These are phyloP conservation scores for Macrophya annulata DNA, from an alignment of 2,888 invertebrate species.

Conservation along the genomic window DNA sequence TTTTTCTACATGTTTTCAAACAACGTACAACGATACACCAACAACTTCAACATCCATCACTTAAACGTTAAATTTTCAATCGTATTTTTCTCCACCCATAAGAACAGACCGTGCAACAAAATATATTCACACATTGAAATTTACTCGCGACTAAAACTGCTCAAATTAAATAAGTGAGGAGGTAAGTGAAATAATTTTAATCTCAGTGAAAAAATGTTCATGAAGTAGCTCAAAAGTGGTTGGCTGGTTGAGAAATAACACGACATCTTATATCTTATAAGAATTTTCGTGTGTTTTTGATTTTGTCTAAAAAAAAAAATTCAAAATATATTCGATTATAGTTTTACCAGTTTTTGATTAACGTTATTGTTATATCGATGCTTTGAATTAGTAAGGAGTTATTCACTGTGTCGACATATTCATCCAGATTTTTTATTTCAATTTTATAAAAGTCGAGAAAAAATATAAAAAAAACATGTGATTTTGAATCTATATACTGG, in stretches of 20 bases:
- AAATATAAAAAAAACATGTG: not conserved
- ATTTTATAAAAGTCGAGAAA: not conserved
- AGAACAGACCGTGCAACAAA: not conserved
- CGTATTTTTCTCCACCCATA: not conserved
- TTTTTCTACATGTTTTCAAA: slow-evolving; percentile 33
- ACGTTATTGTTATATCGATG: not conserved
- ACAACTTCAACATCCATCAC: not conserved
- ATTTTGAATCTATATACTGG: not conserved
- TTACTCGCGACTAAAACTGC: no score
- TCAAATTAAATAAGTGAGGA: not conserved
- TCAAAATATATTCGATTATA: not conserved
- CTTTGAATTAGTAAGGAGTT: not conserved
- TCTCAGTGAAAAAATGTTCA: not conserved
- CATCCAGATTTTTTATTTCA: not conserved
- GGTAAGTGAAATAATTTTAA: slow-evolving; percentile 4
- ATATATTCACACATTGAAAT: not conserved
- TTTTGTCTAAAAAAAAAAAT: not conserved
- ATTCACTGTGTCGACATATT: not conserved
- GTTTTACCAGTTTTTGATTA: not conserved
- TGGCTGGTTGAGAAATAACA: no score
- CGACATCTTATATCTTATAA: not conserved
- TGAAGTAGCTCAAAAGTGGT: not conserved
- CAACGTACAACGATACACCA: not conserved
- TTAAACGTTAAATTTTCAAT: slow-evolving; percentile 3
- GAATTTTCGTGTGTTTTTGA: not conserved